Conservation (phyloP, 2,888 invertebrate species). For the Phrixothrix hirtus region DNA sequence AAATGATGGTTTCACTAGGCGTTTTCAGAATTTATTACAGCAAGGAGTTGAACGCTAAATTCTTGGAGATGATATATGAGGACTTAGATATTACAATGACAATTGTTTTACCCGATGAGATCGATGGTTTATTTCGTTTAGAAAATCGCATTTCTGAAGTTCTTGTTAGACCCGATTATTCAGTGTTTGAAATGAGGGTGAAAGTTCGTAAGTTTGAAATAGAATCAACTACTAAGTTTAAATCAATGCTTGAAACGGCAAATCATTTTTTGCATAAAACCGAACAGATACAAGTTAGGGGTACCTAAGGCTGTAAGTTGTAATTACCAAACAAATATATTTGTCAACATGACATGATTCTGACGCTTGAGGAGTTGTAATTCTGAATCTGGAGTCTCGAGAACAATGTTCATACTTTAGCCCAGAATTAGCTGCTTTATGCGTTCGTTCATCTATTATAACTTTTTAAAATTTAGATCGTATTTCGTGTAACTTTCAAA, state of each 20-base stretch:
- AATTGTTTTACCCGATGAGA: conserved; percentile 33
- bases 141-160: conserved; percentile 23
- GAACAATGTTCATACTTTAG: no score
- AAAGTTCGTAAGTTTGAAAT: conserved; percentile 8
- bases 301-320: no score
- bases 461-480: no score
- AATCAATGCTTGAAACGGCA: background rate
- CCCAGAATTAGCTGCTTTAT: no score
- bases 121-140: conserved; percentile 25
- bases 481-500: no score
- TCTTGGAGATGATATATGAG: conserved; percentile 44
- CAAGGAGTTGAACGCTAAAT: conserved; percentile 28
- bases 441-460: no score
- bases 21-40: background rate
- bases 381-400: no score
- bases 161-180: conserved; percentile 1
- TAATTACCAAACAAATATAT: no score
- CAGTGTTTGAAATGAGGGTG: background rate
- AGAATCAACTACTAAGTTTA: background rate
- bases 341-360: no score
- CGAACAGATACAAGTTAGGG: no score
- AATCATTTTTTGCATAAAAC: no score
- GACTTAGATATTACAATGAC: conserved; percentile 34
- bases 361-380: no score
- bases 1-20: conserved; percentile 41